Conservation (phyloP, 2,888 invertebrate species). For the Drosophila neotestacea region DNA sequence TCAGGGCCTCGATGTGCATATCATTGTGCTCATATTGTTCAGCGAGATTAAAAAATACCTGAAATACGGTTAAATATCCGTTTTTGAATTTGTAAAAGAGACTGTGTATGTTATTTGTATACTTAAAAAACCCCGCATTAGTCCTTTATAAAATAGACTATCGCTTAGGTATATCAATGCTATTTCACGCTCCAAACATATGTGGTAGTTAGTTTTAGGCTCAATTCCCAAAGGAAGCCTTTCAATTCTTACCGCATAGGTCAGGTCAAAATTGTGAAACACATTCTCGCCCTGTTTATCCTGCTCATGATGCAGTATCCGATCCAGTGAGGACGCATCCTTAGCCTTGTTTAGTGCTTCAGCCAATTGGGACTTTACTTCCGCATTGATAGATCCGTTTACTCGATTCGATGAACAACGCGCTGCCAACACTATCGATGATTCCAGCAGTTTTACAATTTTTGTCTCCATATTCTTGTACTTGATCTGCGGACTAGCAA, state of each 20-base stretch:
- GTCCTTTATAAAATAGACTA: too few species aligned
- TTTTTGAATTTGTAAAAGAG: too few species aligned
- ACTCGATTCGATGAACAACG: slow-evolving; percentile 29
- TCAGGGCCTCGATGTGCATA: slow-evolving; percentile 97
- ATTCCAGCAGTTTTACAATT: slow-evolving; percentile 95
- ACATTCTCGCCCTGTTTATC: slow-evolving; percentile 96
- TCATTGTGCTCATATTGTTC: slow-evolving; percentile 97
- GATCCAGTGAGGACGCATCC: slow-evolving; percentile 97
- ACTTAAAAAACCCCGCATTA: too few species aligned
- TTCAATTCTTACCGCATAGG: slow-evolving; percentile 91
- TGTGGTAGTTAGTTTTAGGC: too few species aligned
- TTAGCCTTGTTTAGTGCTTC: slow-evolving; percentile 94
- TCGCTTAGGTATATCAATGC: too few species aligned
- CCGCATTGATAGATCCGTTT: slow-evolving; percentile 44
- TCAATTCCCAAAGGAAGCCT: too few species aligned
- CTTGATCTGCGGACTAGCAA: slow-evolving; percentile 91
- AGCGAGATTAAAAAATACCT: slow-evolving; percentile 98
- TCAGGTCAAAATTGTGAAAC: slow-evolving; percentile 96
- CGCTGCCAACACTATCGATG: slow-evolving; percentile 89
- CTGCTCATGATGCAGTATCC: slow-evolving; percentile 94
- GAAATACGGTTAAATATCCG: slow-evolving; percentile 10
- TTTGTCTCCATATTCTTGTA: slow-evolving; percentile 94
- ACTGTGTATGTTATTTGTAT: too few species aligned
- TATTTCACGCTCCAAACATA: too few species aligned
- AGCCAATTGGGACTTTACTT: slow-evolving; percentile 73